Base-by-base conservation (phyloP, 2,797 vertebrate species). In the Acanthurus lineatus region DNA sequence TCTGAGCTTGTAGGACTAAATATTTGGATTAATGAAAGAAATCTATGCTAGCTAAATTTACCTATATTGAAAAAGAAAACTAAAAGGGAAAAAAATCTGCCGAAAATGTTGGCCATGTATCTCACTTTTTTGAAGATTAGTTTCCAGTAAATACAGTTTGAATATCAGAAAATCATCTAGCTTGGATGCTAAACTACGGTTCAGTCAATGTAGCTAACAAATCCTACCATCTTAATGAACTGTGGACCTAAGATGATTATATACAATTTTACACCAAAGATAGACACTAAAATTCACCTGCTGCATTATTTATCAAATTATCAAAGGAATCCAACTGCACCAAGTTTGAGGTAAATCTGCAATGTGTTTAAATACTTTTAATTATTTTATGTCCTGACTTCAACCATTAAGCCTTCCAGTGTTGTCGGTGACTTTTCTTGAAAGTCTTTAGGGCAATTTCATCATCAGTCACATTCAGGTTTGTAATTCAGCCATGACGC, bases 381-480 rank as follows among this genome's bases (percentile, higher is more conserved):
- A 71, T 44, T 53, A 58, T 81, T 60, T 62, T 49, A 42, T 48
- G 60, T 65, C 52, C 78, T 28, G 28, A 51, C 76, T 76, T 84
- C 42, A 79, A 76, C 78, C 63, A 59, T 79, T 77, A 75, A 81
- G 79, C 60, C 54, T 81, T 53, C 64, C 73, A 66, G 25, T 79
- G 81, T 77, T 86, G 82, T 82, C 74, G 1, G 75, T 60, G 83
- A 85, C 86, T 88, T 90, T 77, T 88, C 65, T 84, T 78, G 60
- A 81, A 85, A 89, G 87, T 90, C 85, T 90, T 86, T 76, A 88
- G 88, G 87, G 76, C 76, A 84, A 64, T 93, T 92, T 94, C 92
- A 92, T 93, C 91, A 93, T 92, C 89, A 85, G 68, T 89, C 88
- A 82, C 87, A 86, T 88, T 90, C 53, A 82, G 68, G 89, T 92